Percentiles rank a stretch among this genome's conserved stretches.
Evolutionary conservation across 2,888 invertebrate species (phyloP).

Genomic region (Erebia aethiops): DNA sequence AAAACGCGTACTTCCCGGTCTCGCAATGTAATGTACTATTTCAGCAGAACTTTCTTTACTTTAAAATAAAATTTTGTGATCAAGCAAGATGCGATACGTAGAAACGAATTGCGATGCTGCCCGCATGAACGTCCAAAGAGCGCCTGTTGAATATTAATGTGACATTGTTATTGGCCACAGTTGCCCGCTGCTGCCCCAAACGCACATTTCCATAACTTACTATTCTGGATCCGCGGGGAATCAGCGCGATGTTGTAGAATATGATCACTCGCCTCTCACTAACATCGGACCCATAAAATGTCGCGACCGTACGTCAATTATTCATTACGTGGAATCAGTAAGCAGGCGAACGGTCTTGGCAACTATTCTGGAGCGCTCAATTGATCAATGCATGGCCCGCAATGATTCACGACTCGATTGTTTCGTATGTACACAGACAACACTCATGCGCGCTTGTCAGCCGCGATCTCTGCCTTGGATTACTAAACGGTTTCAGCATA

Average conservation of each 20-base stretch:
- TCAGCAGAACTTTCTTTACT: constrained; percentile 23
- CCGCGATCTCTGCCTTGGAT: constrained; percentile 26
- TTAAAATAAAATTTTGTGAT: constrained; percentile 51
- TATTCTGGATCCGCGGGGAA: constrained; percentile 80
- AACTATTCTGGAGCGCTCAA: constrained; percentile 35
- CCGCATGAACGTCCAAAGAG: constrained; percentile 73
- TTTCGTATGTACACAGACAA: constrained; percentile 49
- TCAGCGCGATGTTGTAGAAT: constrained; percentile 74
- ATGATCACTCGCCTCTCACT: constrained; percentile 67
- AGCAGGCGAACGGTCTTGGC: constrained; percentile 45
- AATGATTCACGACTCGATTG: constrained; percentile 58
- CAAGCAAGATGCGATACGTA: constrained; percentile 56
- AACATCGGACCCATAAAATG: constrained; percentile 68
- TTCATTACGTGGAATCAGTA: constrained; percentile 61
- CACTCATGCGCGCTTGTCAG: constrained; percentile 48
- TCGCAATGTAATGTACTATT: too few relatives aligned
- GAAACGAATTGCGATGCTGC: constrained; percentile 71
- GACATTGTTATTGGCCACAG: constrained; percentile 82
- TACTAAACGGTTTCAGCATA: constrained; percentile 18
- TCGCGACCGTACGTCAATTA: constrained; percentile 62
- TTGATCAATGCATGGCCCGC: constrained; percentile 37
- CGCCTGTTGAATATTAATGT: constrained; percentile 82
- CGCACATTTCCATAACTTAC: constrained; percentile 83
- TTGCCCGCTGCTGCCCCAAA: constrained; percentile 81
- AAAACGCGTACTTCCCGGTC: too few relatives aligned